Evolutionary conservation across 2,888 invertebrate species (phyloP).

Genomic region (Napeogenes inachia): DNA sequence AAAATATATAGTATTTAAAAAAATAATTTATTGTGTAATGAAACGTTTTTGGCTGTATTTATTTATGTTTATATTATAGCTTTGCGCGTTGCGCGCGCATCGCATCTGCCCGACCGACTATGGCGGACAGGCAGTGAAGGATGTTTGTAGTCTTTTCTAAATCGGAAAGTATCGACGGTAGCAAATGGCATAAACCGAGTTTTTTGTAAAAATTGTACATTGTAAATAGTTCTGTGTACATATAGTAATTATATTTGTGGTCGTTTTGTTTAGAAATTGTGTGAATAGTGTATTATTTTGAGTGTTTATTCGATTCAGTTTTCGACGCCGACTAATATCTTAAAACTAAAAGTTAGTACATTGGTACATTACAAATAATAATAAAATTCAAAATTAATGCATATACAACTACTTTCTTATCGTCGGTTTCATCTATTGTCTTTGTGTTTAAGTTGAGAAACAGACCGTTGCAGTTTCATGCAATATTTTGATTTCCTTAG

Average conservation of each 20-base stretch:
- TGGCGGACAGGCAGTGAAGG: constrained; percentile 76
- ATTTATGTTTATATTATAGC: constrained; percentile 71
- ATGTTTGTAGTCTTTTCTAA: constrained; percentile 74
- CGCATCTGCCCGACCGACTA: constrained; percentile 73
- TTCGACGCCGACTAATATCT: constrained; percentile 78
- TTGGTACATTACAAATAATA: constrained; percentile 54
- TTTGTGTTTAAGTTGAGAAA: constrained; percentile 78
- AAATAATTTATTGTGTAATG: constrained; percentile 23
- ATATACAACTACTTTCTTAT: constrained; percentile 39
- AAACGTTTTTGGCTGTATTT: constrained; percentile 38
- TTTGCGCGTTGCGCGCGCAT: constrained; percentile 78
- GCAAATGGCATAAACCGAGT: constrained; percentile 82
- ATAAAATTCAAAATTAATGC: constrained; percentile 45
- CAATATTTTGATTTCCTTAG: constrained; percentile 71
- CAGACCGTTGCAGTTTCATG: constrained; percentile 74
- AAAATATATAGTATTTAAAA: constrained; percentile 1
- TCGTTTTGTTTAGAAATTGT: constrained; percentile 78
- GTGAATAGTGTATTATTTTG: constrained; percentile 80
- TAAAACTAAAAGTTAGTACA: constrained; percentile 65
- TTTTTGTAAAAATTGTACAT: constrained; percentile 82
- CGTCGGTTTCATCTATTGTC: constrained; percentile 54
- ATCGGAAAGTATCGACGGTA: constrained; percentile 80
- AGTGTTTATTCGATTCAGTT: constrained; percentile 78
- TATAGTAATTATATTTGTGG: constrained; percentile 84
- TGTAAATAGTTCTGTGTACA: constrained; percentile 85